phyloP scores from a whole-genome alignment of 2,113 vertebrate genomes.

The Chiloscyllium plagiosum region DNA sequence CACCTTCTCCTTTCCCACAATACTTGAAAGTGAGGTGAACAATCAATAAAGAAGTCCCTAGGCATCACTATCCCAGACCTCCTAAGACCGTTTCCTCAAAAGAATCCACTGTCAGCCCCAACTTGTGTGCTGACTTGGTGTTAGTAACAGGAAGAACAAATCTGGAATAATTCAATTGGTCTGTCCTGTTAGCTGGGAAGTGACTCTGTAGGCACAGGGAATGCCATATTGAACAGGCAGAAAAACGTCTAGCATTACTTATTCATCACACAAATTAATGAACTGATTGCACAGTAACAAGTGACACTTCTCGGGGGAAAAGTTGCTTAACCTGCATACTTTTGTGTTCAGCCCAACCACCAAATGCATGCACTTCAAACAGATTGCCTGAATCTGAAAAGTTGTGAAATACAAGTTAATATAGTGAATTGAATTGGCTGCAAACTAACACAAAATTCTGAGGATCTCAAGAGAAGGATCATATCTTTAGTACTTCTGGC shows the following conservation, averaged over 20 bases:
- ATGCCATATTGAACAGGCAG: not conserved
- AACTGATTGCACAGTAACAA: not conserved
- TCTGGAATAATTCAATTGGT: not conserved
- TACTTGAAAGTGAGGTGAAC: not conserved
- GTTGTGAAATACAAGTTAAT: too few species aligned
- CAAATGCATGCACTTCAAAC: too few species aligned
- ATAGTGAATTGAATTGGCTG: too few species aligned
- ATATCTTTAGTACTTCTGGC: too few species aligned
- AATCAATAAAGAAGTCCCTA: not conserved
- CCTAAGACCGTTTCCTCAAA: not conserved
- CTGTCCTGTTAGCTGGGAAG: not conserved
- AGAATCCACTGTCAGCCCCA: not conserved
- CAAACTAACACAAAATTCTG: too few species aligned
- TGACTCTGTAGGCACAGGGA: not conserved
- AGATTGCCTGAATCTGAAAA: too few species aligned
- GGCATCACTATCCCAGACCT: not conserved
- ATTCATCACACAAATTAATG: not conserved
- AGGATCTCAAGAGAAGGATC: too few species aligned
- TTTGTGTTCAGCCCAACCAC: not conserved
- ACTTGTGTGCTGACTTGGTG: not conserved
- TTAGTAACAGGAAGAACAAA: not conserved
- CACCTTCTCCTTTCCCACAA: not conserved
- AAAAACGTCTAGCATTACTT: not conserved
- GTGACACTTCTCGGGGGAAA: not conserved
- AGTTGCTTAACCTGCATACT: not conserved